Conservation (phyloP, 2,888 invertebrate genomes). For the Xestia xanthographa region DNA sequence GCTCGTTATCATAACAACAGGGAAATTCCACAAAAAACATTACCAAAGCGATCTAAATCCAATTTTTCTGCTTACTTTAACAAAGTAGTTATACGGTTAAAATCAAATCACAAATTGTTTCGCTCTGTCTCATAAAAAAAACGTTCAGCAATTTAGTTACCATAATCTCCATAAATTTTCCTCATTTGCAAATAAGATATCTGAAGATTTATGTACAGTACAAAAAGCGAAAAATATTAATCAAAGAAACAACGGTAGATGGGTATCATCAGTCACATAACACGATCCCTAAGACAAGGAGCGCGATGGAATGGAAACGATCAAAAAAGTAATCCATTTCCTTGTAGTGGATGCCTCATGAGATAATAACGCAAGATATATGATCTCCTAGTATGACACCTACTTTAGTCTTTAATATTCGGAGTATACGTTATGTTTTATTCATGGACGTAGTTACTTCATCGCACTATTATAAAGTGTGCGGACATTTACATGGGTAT, state of each 20-base stretch:
- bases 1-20: not conserved
- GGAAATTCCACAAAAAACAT: not conserved
- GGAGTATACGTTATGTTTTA: conserved; percentile 51
- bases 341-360: conserved; percentile 73
- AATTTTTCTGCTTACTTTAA: not conserved
- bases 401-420: conserved; percentile 55
- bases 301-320: conserved; percentile 83
- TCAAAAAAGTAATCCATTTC: conserved; percentile 87
- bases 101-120: not conserved
- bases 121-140: not conserved
- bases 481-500: conserved; percentile 34
- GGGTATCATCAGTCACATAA: conserved; percentile 81
- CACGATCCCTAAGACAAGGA: conserved; percentile 77
- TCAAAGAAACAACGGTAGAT: conserved; percentile 72
- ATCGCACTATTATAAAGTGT: conserved; percentile 46
- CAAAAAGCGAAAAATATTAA: conserved; percentile 69
- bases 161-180: conserved; percentile 15
- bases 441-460: conserved; percentile 51
- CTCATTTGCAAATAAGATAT: conserved; percentile 33
- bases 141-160: conserved; percentile 4
- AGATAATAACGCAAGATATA: conserved; percentile 72
- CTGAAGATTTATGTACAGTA: conserved; percentile 33
- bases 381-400: conserved; percentile 63
- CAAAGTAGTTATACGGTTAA: not conserved
- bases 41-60: not conserved